phyloP scores from a whole-genome alignment of 2,888 invertebrate genomes.

The Drosophila macrothrix region DNA sequence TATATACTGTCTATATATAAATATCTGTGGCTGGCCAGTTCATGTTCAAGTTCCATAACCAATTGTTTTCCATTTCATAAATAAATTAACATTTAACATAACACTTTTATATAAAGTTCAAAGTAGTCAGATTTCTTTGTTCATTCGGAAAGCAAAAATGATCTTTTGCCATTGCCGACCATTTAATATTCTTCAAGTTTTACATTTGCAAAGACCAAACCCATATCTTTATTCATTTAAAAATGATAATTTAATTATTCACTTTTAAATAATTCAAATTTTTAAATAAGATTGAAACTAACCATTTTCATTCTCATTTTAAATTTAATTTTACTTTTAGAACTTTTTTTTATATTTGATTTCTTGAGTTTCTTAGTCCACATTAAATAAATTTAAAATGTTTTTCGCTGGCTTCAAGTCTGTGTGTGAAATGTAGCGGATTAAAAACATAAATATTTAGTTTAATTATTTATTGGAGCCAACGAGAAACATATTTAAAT shows the following conservation, averaged over 20 bases:
- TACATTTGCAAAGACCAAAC: not conserved
- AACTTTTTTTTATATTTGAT: not conserved
- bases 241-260: not conserved
- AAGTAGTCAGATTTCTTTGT: not conserved
- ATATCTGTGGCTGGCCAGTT: not conserved
- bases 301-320: not conserved
- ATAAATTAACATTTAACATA: constrained; percentile 19
- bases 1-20: not conserved
- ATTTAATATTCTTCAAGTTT: not conserved
- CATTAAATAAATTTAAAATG: not conserved
- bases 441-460: not conserved
- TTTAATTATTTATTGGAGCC: not conserved
- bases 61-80: constrained; percentile 14
- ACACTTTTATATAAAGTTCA: not conserved
- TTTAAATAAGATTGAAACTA: not conserved
- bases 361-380: not conserved
- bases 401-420: not conserved
- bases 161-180: not conserved
- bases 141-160: not conserved
- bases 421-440: not conserved
- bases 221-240: not conserved
- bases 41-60: constrained; percentile 15
- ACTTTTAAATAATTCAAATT: not conserved
- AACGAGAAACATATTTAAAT: not conserved
- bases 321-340: not conserved